These are phyloP conservation scores for Thalassaphorura encarpata DNA, from an alignment of 1,140 invertebrate genomes.

Conservation along the genomic window DNA sequence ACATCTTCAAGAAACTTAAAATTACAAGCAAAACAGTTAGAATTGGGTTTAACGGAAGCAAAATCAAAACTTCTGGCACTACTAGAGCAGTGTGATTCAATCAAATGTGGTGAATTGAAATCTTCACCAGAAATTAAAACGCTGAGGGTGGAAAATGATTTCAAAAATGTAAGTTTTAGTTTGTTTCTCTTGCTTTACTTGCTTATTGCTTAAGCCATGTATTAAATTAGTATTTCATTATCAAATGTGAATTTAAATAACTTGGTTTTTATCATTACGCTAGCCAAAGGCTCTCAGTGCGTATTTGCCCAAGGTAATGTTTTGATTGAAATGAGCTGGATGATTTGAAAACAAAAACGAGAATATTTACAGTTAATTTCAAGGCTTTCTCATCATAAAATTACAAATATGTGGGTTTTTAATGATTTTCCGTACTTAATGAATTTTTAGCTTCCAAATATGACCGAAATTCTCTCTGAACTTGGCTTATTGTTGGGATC, in stretches of 20 bases:
- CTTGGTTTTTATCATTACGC: constrained; percentile 15
- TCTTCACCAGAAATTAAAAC: constrained; percentile 23
- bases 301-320: constrained; percentile 25
- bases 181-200: no score
- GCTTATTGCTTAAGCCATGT: no score
- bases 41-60: constrained; percentile 10
- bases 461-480: constrained; percentile 27
- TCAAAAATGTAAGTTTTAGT: constrained; percentile 29
- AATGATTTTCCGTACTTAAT: no score
- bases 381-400: no score
- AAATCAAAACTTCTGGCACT: constrained; percentile 12
- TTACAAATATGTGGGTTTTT: no score
- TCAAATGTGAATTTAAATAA: no score
- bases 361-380: no score
- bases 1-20: constrained; percentile 18
- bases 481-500: constrained; percentile 13
- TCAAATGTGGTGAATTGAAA: constrained; percentile 19
- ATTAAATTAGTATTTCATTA: no score
- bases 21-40: constrained; percentile 18
- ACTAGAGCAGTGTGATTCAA: constrained; percentile 13
- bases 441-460: constrained; percentile 20
- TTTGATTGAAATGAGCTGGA: no score
- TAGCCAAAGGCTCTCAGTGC: no score
- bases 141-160: constrained; percentile 26
- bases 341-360: no score